Base-by-base conservation (phyloP, 2,797 vertebrate species). In the Sarcoramphus papa region DNA sequence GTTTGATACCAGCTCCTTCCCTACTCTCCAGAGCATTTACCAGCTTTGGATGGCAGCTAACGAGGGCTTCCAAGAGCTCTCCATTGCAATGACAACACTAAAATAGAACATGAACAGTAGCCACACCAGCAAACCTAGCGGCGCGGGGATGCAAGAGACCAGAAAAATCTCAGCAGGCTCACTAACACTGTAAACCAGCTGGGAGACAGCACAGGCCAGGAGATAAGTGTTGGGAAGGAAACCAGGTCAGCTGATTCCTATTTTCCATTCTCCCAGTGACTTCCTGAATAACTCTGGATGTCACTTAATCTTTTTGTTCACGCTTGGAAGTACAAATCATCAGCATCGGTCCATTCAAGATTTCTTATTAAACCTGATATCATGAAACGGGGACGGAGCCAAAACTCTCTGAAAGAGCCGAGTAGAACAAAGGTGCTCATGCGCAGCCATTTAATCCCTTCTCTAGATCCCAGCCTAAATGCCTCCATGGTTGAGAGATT, bases 291-390 rank as follows among this genome's bases (percentile, higher is more conserved):
- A 45, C 91, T 60, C 70, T 88, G 82, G 59, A 81, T 91, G 89
- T 72, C 92, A 64, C 73, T 95, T 89, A 75, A 81, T 73, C 92
- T 88, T 88, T 62, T 57, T 51, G 64, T 65, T 93, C 79, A 48
- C 0, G 3, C 93, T 86, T 2, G 2, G 67, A 79, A 93, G 67
- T 40, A 93, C 83, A 70, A 84, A 76, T 70, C 22, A 19, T 72
- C 92, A 93, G 82, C 73, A 35, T 31, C 0, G 0, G 47, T 13
- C 67, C 92, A 81, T 90, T 96, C 93, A 92, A 73, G 76, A 86
- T 93, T 90, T 84, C 92, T 70, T 70, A 92, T 84, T 95, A 95
- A 97, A 91, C 43, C 14, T n/a, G 92, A 45, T 92, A 72, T 83
- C 70, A 59, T 40, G 70, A 77, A 92, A 70, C 1, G 20, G 57